phyloP scores from a whole-genome alignment of 2,113 vertebrate species.

The Hippocampus zosterae region DNA sequence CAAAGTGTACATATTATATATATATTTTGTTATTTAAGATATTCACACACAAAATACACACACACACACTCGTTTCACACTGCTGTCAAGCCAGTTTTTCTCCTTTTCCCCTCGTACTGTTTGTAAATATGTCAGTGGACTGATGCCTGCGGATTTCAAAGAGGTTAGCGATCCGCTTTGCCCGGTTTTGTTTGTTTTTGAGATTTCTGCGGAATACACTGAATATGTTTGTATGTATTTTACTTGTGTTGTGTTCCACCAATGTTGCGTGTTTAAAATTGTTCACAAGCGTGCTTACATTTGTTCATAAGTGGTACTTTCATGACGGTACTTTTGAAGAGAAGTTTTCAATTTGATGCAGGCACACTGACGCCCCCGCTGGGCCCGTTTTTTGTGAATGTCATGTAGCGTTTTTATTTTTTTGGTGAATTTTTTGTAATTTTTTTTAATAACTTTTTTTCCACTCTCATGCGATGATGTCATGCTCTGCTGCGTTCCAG shows the following conservation, averaged over 20 bases:
- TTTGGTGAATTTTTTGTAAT: neutral
- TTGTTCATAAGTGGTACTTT: neutral
- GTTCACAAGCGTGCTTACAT: neutral
- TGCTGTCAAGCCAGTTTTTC: conserved; percentile 38
- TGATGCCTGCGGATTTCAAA: conserved; percentile 17
- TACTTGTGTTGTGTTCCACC: conserved; percentile 21
- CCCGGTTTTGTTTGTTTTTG: conserved; percentile 35
- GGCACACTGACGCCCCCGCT: neutral
- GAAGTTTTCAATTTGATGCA: neutral
- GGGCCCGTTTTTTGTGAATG: neutral
- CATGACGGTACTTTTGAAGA: neutral
- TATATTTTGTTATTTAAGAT: conserved; percentile 71
- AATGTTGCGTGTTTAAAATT: neutral
- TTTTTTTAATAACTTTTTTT: neutral
- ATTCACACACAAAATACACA: conserved; percentile 41
- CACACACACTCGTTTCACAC: conserved; percentile 17
- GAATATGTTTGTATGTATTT: conserved; percentile 45
- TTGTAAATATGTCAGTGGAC: conserved; percentile 47
- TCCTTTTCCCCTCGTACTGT: conserved; percentile 9
- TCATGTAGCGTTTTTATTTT: neutral
- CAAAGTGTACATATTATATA: conserved; percentile 66
- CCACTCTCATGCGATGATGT: conserved; percentile 12
- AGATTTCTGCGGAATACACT: conserved; percentile 42
- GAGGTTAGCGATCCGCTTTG: conserved; percentile 47
- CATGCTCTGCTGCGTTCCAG: conserved; percentile 1